Base-by-base conservation (phyloP, 2,888 invertebrate species). In the Phortica okadai region DNA sequence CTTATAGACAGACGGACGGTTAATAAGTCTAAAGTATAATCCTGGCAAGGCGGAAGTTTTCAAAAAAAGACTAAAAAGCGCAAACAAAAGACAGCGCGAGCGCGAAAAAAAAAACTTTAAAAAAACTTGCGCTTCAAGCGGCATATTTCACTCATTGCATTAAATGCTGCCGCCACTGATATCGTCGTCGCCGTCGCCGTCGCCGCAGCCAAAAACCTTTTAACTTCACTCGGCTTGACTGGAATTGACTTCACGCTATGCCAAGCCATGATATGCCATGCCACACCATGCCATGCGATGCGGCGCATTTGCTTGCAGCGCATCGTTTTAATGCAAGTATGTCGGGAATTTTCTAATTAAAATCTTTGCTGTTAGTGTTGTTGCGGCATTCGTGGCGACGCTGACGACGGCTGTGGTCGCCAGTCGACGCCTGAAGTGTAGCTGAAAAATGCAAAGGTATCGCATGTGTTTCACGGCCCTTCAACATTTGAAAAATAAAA, bases 301-400 rank as follows among this genome's bases (percentile, higher is more conserved):
- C 86, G 81, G 2, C 2, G 33, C 33, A 33, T 69, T 7, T 7
- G 33, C 21, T n/a, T 69, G 69, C 25, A 14, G 76, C 77, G 81
- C 75, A 69, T 69, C 54, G 75, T 75, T 81, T 79, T 81, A 82
- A 82, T 82, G 82, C 69, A 69, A 69, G 69, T 83, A 84, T 81
- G 81, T 80, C 88, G 67, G 86, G 86, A 87, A 86, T 88, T 86
- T 88, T 86, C 87, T 86, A 86, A 86, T 86, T 86, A 86, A 86
- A 86, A 85, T 85, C 84, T 83, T 81, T 79, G 80, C 21, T 73
- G 74, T 79, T 78, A 81, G 83, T 78, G 78, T 80, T 77, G 62
- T 77, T 78, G 78, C 76, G 82, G 78, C 84, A 82, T 10, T 54
- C 3, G 54, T n/a, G 83, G 83, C 80, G 79, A 72, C n/a, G 72